A percentile compares a stretch with the other conserved stretches of the same genome.
These are phyloP conservation scores for Dipodomys stephensi DNA, from an alignment of 2,113 vertebrate species.

Conservation along the genomic window DNA sequence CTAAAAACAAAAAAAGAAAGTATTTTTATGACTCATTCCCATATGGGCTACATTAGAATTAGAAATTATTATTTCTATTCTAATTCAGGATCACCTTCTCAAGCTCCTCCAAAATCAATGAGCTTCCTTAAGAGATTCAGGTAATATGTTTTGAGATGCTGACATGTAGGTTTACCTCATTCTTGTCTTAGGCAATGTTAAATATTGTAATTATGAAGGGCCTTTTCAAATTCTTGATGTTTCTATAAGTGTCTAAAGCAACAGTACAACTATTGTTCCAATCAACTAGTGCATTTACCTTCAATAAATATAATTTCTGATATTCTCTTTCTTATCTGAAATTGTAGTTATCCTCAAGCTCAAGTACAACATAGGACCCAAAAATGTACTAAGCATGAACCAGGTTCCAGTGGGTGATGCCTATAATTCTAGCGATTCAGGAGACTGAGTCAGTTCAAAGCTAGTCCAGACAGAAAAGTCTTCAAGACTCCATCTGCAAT, in stretches of 20 bases:
- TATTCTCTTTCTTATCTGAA: not conserved
- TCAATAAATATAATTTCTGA: slow-evolving; percentile 43
- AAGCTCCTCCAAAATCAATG: slow-evolving; percentile 75
- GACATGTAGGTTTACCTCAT: slow-evolving; percentile 54
- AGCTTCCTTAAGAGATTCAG: slow-evolving; percentile 54
- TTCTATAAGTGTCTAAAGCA: slow-evolving; percentile 29
- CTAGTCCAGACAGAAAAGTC: not conserved
- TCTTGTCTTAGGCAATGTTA: slow-evolving; percentile 47
- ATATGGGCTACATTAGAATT: slow-evolving; percentile 61
- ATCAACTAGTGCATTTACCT: slow-evolving; percentile 30
- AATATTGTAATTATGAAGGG: slow-evolving; percentile 3
- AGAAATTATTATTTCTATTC: slow-evolving; percentile 68
- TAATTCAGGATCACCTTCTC: slow-evolving; percentile 79
- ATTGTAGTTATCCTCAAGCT: slow-evolving; percentile 1
- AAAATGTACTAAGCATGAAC: not conserved
- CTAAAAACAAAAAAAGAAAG: slow-evolving; percentile 55
- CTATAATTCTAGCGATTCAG: no score
- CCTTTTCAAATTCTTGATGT: slow-evolving; percentile 5
- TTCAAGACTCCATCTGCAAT: not conserved
- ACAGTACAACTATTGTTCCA: slow-evolving; percentile 36
- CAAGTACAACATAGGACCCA: not conserved
- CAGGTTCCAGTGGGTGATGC: no score
- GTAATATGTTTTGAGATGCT: slow-evolving; percentile 50
- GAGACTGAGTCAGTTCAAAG: no score
- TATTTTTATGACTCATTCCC: not conserved